Evolutionary conservation across 1,140 invertebrate genomes (phyloP), one percentile per base, ranked within the genome.

Genomic region (Penaeus indicus): DNA sequence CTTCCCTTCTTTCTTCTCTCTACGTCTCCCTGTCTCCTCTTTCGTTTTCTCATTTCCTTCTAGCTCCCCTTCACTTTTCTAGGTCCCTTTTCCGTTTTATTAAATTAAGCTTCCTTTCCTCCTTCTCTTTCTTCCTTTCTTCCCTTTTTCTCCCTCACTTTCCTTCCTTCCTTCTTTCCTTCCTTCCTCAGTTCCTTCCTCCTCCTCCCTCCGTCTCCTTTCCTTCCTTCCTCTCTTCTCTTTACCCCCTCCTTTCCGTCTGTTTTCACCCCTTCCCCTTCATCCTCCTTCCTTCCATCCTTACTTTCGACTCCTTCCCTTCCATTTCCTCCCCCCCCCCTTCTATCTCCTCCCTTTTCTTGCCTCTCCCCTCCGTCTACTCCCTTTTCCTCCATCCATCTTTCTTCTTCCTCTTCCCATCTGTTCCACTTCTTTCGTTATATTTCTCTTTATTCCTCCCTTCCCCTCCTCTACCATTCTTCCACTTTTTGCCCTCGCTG

Each of bases 151-250:
- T 82, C 18, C 60, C 10, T 60, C 19, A 2, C 25, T 16, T 54
- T 1, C 11, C 1, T 54, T 16, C 54, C 0, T 42, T 5, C 38
- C 5, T 38, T 13, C 13, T 27, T 10, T n/a, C 8, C 61, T 10
- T 60, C 1, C n/a, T n/a, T n/a, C 25, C 54, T 54, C 10, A 16
- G 47, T 10, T 54, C 11, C 54, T 54, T 8, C 38, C 7, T 42
- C 3, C 54, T 16, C 16, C n/a, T 25, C 42, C 61, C 22, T 4
- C 8, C 13, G 19, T 21, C 61, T n/a, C 1, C 19, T 3, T 62
- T 82, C 38, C 38, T 42, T 82, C 79, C 32, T 32, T 82, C 79
- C 27, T 27, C 60, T 54, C 60, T 32, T 61, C 79, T 62, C 79
- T 82, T 54, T 62, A n/a, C 22, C 38, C 60, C n/a, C 19, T n/a